Percentiles rank a stretch among this genome's conserved stretches.
Conservation (phyloP, 2,113 vertebrate genomes). For the Rhombomys opimus region DNA sequence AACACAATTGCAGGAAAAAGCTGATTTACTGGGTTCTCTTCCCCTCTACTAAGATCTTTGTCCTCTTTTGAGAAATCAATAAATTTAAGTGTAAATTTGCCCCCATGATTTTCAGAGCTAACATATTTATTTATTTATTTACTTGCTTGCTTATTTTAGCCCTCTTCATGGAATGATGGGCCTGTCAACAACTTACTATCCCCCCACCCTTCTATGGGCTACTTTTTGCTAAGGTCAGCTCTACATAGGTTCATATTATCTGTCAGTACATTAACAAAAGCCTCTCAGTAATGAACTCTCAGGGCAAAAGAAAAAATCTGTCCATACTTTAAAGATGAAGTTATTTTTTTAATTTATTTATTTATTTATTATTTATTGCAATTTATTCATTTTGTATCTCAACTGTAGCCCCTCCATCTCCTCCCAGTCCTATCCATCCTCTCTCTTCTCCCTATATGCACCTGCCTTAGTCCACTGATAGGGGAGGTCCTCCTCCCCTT, state of each 20-base stretch:
- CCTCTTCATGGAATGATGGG: background rate
- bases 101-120: slow-evolving; percentile 5
- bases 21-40: background rate
- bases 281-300: background rate
- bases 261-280: background rate
- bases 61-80: background rate
- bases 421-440: no score
- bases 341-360: background rate
- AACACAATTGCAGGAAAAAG: background rate
- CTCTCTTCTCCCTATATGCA: no score
- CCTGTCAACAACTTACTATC: background rate
- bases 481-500: no score
- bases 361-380: no score
- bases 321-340: background rate
- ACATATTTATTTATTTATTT: background rate
- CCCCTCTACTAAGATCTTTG: background rate
- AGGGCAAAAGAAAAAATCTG: background rate
- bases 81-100: background rate
- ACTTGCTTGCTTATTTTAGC: background rate
- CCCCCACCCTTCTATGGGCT: no score
- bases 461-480: no score
- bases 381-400: no score
- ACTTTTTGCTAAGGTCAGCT: background rate
- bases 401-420: no score
- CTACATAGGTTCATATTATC: background rate